Evolutionary conservation across 2,888 invertebrate species (phyloP).

Genomic region (Aplocera efformata): DNA sequence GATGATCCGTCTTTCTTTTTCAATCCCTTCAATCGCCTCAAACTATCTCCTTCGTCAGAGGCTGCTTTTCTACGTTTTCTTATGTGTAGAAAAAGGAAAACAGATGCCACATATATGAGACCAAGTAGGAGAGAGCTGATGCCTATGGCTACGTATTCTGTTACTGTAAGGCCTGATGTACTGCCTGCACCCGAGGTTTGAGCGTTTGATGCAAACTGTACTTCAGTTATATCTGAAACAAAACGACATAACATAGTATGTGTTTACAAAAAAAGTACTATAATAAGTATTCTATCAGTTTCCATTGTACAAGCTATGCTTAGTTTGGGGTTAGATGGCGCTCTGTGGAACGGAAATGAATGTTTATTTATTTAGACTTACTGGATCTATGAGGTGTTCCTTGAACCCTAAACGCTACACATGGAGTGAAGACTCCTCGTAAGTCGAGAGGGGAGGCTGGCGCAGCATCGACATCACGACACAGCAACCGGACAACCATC

Average conservation of each 20-base stretch:
- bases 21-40: conserved; percentile 52
- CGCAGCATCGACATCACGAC: conserved; percentile 84
- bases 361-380: conserved; percentile 60
- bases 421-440: conserved; percentile 88
- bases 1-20: conserved; percentile 66
- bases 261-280: too few species aligned
- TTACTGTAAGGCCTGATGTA: conserved; percentile 83
- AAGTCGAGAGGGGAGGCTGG: conserved; percentile 71
- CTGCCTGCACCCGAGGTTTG: conserved; percentile 77
- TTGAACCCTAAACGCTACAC: conserved; percentile 92
- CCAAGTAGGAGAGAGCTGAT: conserved; percentile 92
- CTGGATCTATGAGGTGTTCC: conserved; percentile 86
- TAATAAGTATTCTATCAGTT: too few species aligned
- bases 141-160: conserved; percentile 92
- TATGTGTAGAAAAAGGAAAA: conserved; percentile 90
- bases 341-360: not conserved
- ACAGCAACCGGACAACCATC: conserved; percentile 88
- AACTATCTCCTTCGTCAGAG: conserved; percentile 66
- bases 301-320: too few species aligned
- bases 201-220: conserved; percentile 85
- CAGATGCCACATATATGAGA: conserved; percentile 91
- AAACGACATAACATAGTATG: conserved; percentile 1
- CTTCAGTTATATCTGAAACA: conserved; percentile 87
- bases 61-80: conserved; percentile 82
- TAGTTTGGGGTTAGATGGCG: too few species aligned